A percentile compares a stretch with the other conserved stretches of the same genome.
phyloP scores from a whole-genome alignment of 2,113 vertebrate species.

The Phrynosoma blainvillii region DNA sequence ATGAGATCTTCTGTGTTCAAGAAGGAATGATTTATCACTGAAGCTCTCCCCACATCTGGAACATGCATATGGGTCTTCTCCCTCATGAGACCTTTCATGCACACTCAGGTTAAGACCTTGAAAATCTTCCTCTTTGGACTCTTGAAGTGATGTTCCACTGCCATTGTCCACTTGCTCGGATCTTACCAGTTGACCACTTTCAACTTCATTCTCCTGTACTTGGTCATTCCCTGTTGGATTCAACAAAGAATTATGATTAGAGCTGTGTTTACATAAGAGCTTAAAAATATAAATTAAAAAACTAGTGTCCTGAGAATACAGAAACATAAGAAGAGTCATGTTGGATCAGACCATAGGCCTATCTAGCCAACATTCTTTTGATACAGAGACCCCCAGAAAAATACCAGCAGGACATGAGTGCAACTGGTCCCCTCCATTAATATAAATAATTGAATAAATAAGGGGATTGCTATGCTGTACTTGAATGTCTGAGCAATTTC shows the following conservation, averaged over 20 bases:
- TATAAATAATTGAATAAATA: too few relatives aligned
- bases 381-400: too few relatives aligned
- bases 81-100: neutral
- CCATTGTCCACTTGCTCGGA: neutral
- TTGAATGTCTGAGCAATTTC: too few relatives aligned
- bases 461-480: too few relatives aligned
- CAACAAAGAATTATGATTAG: neutral
- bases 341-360: too few relatives aligned
- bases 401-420: too few relatives aligned
- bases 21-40: constrained; percentile 10
- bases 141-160: neutral
- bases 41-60: constrained; percentile 36
- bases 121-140: neutral
- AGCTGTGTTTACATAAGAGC: too few relatives aligned
- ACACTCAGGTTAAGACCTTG: neutral
- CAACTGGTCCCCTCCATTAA: too few relatives aligned
- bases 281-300: neutral
- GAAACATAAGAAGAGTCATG: too few relatives aligned
- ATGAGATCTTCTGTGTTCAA: constrained; percentile 30
- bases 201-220: neutral
- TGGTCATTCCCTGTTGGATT: neutral
- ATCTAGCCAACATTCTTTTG: too few relatives aligned
- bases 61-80: constrained; percentile 38
- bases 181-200: neutral
- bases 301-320: neutral